Percentiles rank a stretch among this genome's conserved stretches.
These are phyloP conservation scores for Drosophila nigricruria DNA, from an alignment of 2,888 invertebrate species.

Conservation along the genomic window DNA sequence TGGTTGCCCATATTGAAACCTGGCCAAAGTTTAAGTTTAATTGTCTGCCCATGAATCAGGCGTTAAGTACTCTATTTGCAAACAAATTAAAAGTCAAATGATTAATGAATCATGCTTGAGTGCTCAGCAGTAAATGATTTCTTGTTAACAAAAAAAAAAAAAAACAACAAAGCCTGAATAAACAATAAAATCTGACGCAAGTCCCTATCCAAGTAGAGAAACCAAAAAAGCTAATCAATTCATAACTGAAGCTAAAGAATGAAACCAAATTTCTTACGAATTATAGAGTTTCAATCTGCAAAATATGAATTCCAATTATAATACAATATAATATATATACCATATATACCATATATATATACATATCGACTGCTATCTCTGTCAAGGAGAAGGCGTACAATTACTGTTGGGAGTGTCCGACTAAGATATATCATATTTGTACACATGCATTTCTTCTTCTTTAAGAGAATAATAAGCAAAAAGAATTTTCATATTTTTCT, in stretches of 20 bases:
- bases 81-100: constrained; percentile 29
- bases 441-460: no score
- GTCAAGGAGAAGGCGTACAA: no score
- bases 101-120: constrained; percentile 33
- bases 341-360: no score
- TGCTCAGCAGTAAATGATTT: constrained; percentile 8
- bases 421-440: no score
- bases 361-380: no score
- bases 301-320: no score
- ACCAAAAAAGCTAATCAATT: background rate
- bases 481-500: no score
- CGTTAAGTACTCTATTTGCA: constrained; percentile 11
- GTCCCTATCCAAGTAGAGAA: background rate
- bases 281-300: no score
- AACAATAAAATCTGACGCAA: constrained; percentile 8
- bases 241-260: background rate
- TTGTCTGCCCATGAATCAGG: constrained; percentile 23
- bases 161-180: constrained; percentile 2
- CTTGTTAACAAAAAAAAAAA: background rate
- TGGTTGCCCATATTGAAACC: constrained; percentile 1
- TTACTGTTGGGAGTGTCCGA: no score
- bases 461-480: no score
- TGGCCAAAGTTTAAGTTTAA: constrained; percentile 14
- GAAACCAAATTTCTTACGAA: background rate
- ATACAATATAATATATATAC: no score